Conservation (phyloP, 2,113 vertebrate species). For the Pionites leucogaster region DNA sequence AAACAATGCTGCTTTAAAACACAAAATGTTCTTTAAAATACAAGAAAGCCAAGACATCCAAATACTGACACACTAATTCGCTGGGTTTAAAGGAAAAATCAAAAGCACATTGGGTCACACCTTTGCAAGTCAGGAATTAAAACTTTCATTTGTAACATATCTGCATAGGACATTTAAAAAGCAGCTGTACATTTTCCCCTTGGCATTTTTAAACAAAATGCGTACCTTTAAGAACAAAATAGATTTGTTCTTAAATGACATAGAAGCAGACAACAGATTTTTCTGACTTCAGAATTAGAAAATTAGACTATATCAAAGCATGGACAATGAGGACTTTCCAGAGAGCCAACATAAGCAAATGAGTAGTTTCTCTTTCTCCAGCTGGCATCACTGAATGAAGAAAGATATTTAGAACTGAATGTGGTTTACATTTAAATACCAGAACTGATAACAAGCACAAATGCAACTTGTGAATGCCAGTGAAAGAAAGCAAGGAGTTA, state of each 20-base stretch:
- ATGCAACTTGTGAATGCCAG: constrained; percentile 54
- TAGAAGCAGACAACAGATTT: constrained; percentile 4
- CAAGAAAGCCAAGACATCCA: constrained; percentile 38
- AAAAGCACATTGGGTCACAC: background rate
- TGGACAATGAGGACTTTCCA: constrained; percentile 10
- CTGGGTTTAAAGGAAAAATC: background rate
- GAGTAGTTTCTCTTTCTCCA: constrained; percentile 56
- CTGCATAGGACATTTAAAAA: background rate
- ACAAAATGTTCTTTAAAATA: background rate
- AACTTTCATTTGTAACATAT: background rate
- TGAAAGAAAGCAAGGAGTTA: constrained; percentile 52
- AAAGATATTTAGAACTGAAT: background rate
- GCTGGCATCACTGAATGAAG: constrained; percentile 43
- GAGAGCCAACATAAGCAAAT: constrained; percentile 44
- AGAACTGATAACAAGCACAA: background rate
- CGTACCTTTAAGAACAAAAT: constrained; percentile 47
- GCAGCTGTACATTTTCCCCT: background rate
- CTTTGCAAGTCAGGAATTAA: constrained; percentile 2
- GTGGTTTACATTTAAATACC: background rate
- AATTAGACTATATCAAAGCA: background rate
- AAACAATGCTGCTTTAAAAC: constrained; percentile 36
- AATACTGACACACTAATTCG: background rate
- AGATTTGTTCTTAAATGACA: constrained; percentile 40
- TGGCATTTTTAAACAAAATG: constrained; percentile 5
- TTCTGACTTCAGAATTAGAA: background rate